Evolutionary conservation across 2,888 invertebrate genomes (phyloP).

Genomic region (Fragum whitleyi): DNA sequence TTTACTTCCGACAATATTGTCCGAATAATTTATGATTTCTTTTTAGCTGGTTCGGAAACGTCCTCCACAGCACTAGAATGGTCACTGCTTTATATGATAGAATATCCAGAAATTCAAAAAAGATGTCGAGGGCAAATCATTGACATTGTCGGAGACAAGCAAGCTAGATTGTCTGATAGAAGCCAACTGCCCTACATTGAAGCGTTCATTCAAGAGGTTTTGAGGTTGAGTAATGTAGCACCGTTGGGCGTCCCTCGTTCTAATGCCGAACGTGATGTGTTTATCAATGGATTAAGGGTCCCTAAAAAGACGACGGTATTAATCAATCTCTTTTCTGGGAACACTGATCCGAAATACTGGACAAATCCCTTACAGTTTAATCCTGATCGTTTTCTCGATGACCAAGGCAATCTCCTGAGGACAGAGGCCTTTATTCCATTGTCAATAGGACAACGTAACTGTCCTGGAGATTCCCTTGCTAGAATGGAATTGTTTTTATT

Average conservation of each 20-base stretch:
- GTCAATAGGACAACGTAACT: slow-evolving; percentile 34
- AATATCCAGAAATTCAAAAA: slow-evolving; percentile 68
- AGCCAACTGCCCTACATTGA: slow-evolving; percentile 26
- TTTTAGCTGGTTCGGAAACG: slow-evolving; percentile 73
- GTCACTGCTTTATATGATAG: slow-evolving; percentile 70
- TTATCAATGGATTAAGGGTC: slow-evolving; percentile 22
- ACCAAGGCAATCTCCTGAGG: slow-evolving; percentile 12
- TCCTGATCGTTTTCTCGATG: slow-evolving; percentile 37
- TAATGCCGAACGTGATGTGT: slow-evolving; percentile 9
- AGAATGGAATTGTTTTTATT: slow-evolving; percentile 23
- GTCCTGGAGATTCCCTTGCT: slow-evolving; percentile 6
- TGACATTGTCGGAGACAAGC: background rate
- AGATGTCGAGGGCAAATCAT: slow-evolving; percentile 64
- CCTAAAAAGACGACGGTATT: slow-evolving; percentile 32
- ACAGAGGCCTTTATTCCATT: slow-evolving; percentile 36
- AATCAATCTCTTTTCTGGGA: slow-evolving; percentile 33
- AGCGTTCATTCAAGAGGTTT: slow-evolving; percentile 34
- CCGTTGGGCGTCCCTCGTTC: slow-evolving; percentile 37
- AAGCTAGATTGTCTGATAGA: slow-evolving; percentile 21
- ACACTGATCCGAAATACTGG: slow-evolving; percentile 32
- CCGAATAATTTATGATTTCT: slow-evolving; percentile 67
- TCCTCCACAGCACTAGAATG: slow-evolving; percentile 69
- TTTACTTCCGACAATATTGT: slow-evolving; percentile 42
- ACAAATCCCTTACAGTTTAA: slow-evolving; percentile 30
- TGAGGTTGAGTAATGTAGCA: slow-evolving; percentile 31